These are phyloP conservation scores for Eubucco bourcierii DNA, from an alignment of 2,113 vertebrate genomes.

Conservation along the genomic window DNA sequence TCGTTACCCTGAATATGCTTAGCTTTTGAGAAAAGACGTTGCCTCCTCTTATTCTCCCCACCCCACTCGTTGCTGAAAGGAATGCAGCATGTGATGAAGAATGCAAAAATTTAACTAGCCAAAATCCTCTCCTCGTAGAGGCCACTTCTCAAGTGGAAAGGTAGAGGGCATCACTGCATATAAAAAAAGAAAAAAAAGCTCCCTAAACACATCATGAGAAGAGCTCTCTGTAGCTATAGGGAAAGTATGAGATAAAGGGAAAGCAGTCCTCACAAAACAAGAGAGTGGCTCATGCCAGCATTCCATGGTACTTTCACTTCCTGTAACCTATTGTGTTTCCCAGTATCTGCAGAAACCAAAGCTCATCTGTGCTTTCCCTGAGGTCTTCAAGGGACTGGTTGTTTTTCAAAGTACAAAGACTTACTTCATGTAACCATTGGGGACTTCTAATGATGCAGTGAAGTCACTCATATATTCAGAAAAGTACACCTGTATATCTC, in stretches of 20 bases:
- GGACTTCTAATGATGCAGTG: neutral
- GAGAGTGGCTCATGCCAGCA: neutral
- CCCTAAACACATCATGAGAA: neutral
- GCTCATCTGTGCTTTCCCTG: neutral
- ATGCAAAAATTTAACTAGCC: neutral
- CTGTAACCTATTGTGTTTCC: neutral
- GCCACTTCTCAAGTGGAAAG: neutral
- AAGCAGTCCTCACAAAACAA: neutral
- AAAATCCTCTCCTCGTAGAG: neutral
- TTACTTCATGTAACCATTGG: neutral
- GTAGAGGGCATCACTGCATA: neutral
- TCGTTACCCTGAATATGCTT: neutral
- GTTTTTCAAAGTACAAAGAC: neutral
- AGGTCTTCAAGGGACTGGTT: neutral
- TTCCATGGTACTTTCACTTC: neutral
- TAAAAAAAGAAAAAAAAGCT: neutral
- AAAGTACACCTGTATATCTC: neutral
- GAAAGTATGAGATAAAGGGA: neutral
- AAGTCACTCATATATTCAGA: neutral
- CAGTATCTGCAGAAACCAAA: neutral
- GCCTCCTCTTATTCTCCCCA: neutral
- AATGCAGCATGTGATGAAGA: neutral
- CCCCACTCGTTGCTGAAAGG: neutral
- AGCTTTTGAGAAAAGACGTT: neutral
- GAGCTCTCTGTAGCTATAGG: neutral